A percentile compares a stretch with the other conserved stretches of the same genome.
Conservation (phyloP, 2,888 invertebrate species). For the Spilarctia lutea region DNA sequence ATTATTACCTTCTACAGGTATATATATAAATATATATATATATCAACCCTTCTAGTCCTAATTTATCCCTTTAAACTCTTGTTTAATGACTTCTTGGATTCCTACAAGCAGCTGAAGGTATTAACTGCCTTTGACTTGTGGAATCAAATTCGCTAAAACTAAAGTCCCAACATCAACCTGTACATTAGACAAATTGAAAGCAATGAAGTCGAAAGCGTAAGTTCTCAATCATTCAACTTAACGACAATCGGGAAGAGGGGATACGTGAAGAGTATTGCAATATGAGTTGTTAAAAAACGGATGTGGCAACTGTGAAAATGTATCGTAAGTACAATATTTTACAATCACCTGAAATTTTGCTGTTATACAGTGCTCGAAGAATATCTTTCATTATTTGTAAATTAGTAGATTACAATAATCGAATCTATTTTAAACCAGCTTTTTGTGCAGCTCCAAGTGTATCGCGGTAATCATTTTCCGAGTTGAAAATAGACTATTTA, state of each 20-base stretch:
- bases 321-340: neutral
- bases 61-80: neutral
- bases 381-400: no score
- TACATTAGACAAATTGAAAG: constrained; percentile 80
- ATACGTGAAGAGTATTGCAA: constrained; percentile 37
- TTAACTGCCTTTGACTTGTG: neutral
- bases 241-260: constrained; percentile 79
- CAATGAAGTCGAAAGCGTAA: constrained; percentile 85
- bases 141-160: neutral
- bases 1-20: neutral
- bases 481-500: no score
- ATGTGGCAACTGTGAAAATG: constrained; percentile 45
- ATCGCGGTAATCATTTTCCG: no score
- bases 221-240: constrained; percentile 85
- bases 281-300: constrained; percentile 34
- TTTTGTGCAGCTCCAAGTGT: no score
- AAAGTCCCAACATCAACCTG: constrained; percentile 57
- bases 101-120: neutral
- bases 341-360: no score
- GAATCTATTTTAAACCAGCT: no score
- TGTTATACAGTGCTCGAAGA: no score
- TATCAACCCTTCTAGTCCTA: neutral
- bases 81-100: neutral
- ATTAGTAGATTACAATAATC: no score
- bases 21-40: neutral